Conservation (phyloP, 2,797 vertebrate species). For the Fratercula arctica region DNA sequence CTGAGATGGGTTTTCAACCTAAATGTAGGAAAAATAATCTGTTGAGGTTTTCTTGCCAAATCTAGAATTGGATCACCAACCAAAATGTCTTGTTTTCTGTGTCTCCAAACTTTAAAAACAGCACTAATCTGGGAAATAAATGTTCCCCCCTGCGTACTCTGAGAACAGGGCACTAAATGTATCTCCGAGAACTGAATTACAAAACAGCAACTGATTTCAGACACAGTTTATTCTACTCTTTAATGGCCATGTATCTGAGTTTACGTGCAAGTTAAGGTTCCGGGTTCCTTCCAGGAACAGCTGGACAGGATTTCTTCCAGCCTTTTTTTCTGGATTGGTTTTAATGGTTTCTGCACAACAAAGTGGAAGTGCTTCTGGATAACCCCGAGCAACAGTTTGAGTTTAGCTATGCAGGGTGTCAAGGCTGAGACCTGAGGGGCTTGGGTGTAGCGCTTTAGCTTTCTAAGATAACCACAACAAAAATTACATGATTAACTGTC, state of each 20-base stretch:
- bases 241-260: neutral
- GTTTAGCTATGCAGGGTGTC: neutral
- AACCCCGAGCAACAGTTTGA: neutral
- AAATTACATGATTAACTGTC: neutral
- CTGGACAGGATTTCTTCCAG: neutral
- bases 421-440: neutral
- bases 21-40: too few species aligned
- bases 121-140: neutral
- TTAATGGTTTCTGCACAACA: neutral
- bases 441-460: neutral
- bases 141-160: fast-evolving
- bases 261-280: neutral
- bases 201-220: neutral
- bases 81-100: fast-evolving
- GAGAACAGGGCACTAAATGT: neutral
- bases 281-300: neutral
- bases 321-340: neutral
- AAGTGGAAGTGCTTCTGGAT: neutral
- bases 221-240: fast-evolving
- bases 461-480: neutral
- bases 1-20: neutral
- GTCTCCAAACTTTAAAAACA: neutral
- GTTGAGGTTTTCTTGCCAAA: neutral
- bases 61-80: neutral
- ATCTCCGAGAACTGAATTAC: neutral